Evolutionary conservation across 2,113 vertebrate species (phyloP).

Genomic region (Egretta garzetta): DNA sequence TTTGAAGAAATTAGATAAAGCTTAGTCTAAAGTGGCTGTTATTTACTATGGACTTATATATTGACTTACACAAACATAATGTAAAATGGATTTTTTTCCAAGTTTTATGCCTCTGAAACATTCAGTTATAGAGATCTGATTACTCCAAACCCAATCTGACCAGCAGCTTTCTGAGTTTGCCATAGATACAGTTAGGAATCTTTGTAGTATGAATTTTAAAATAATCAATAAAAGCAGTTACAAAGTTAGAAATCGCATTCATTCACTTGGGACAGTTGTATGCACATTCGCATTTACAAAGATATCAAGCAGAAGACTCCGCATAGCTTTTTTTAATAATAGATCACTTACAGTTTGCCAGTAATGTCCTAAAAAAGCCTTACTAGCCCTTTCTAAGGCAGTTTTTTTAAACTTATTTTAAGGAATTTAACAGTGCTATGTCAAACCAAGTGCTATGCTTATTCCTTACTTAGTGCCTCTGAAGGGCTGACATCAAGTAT

Average conservation of each 20-base stretch:
- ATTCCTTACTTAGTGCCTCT: not conserved
- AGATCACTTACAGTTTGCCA: not conserved
- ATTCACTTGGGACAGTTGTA: not conserved
- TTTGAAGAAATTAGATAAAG: not conserved
- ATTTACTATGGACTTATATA: not conserved
- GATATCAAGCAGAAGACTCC: not conserved
- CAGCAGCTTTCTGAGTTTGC: not conserved
- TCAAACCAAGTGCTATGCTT: not conserved
- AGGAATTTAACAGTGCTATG: not conserved
- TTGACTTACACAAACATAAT: not conserved
- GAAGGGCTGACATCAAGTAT: not conserved
- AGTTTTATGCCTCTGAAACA: not conserved
- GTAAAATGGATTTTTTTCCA: not conserved
- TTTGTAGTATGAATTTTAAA: not conserved
- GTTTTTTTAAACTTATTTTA: not conserved
- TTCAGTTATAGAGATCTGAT: not conserved
- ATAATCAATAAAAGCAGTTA: not conserved
- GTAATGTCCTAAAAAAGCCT: not conserved
- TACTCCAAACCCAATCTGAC: not conserved
- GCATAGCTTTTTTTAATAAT: not conserved
- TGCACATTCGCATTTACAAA: not conserved
- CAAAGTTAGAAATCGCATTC: not conserved
- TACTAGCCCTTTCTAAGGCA: not conserved
- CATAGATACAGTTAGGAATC: not conserved
- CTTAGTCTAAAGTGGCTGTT: not conserved